Evolutionary conservation across 1,140 invertebrate species (phyloP).

Genomic region (Dryas iulia): DNA sequence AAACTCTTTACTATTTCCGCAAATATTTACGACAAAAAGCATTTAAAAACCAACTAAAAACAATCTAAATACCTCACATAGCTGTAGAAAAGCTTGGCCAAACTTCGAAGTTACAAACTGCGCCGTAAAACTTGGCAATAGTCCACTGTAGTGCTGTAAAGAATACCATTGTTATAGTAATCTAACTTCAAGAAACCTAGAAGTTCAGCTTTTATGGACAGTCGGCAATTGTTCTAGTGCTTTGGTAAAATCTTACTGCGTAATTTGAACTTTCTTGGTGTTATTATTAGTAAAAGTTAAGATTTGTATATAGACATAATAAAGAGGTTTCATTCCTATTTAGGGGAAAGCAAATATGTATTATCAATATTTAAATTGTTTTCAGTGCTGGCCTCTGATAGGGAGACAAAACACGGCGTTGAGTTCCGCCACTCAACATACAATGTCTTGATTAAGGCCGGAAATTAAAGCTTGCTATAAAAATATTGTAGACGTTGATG

Average conservation of each 20-base stretch:
- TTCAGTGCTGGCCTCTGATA: too few species aligned
- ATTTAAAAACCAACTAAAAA: not conserved
- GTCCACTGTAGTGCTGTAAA: conserved; percentile 12
- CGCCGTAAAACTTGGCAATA: conserved; percentile 9
- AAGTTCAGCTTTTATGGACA: not conserved
- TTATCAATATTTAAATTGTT: too few species aligned
- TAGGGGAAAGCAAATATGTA: too few species aligned
- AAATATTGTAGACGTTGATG: too few species aligned
- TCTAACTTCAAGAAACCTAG: not conserved
- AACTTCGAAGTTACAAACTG: conserved; percentile 13
- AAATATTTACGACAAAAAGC: not conserved
- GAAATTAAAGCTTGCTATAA: too few species aligned
- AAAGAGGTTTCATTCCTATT: too few species aligned
- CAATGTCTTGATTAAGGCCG: too few species aligned
- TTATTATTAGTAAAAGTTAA: too few species aligned
- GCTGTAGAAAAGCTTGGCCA: not conserved
- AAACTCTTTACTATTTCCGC: too few species aligned
- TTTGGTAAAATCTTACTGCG: not conserved
- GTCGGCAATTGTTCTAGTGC: not conserved
- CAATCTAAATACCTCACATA: not conserved
- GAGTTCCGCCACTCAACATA: too few species aligned
- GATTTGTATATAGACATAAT: too few species aligned
- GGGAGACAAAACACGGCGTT: too few species aligned
- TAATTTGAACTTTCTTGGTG: not conserved
- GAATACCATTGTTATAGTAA: conserved; percentile 12